Evolutionary conservation across 2,888 invertebrate genomes (phyloP), one percentile per base, ranked within the genome.

Genomic region (Phyto melanocephala): DNA sequence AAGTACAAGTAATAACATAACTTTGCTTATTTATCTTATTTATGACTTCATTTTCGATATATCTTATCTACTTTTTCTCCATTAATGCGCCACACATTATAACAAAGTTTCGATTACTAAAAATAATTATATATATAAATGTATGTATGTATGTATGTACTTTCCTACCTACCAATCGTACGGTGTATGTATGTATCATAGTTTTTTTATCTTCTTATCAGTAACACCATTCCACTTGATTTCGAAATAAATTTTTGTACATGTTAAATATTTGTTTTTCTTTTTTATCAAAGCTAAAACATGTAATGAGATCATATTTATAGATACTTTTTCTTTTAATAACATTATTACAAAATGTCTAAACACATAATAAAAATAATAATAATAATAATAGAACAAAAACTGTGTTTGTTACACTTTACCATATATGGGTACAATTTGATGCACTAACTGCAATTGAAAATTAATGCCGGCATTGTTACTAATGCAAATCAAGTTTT

Each of bases 281-380:
- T 52, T 63, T 68, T 60, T 58, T 54, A 28, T 40, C n/a, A 42
- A 42, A 15, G 11, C 47, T 28, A 65, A 22, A 60, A 35, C 47
- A 28, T 58, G 63, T 67, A 76, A 81, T 76, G 65, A 77, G 77
- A 77, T 81, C 76, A 72, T 28, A 63, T 58, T 54, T 50, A 62
- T 6, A 40, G 22, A 50, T 60, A 68, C 17, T 58, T 71, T 71
- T 71, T 71, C 47, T 71, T 78, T 62, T 42, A 52, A 72, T 56
- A 67, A 62, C 52, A 79, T 67, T 50, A 60, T 60, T 65, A 60
- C 24, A 71, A 70, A 28, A 60, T 60, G 58, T 60, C 24, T 65
- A 70, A 17, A 17, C 40, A 37, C 13, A 58, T 45, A 71, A 58
- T 37, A 72, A 58, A 47, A 78, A 52, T 40, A 70, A 17, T 37